Percentiles rank a stretch among this genome's conserved stretches.
Conservation (phyloP, 1,140 invertebrate genomes). For the Holcopasites calliopsidis region DNA sequence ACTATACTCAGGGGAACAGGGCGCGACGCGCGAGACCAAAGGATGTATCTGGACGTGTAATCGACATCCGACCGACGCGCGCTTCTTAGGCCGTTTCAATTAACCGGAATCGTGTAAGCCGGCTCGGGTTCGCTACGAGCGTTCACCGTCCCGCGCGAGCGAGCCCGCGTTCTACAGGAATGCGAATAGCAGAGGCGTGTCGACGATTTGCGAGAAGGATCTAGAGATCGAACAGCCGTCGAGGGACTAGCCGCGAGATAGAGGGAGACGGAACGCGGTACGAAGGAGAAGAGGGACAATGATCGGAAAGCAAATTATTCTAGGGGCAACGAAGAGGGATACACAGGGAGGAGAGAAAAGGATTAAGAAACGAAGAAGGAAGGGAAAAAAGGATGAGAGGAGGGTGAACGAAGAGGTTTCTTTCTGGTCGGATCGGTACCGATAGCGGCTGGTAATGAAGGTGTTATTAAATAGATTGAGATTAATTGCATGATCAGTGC, state of each 20-base stretch:
- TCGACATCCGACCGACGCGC: slow-evolving; percentile 30
- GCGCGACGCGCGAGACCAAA: neutral
- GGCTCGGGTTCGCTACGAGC: slow-evolving; percentile 48
- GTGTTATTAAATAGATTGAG: slow-evolving; percentile 78
- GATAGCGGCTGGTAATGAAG: slow-evolving; percentile 72
- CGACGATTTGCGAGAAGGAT: slow-evolving; percentile 65
- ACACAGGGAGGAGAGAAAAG: slow-evolving; percentile 29
- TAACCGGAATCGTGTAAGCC: slow-evolving; percentile 68
- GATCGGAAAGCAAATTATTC: too few relatives aligned
- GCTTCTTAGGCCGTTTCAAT: slow-evolving; percentile 67
- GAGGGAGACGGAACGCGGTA: neutral
- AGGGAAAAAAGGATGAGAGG: slow-evolving; percentile 4
- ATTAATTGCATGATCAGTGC: slow-evolving; percentile 77
- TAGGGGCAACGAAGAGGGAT: slow-evolving; percentile 24
- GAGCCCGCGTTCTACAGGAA: slow-evolving; percentile 65
- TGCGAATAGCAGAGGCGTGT: slow-evolving; percentile 70
- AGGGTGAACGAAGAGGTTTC: slow-evolving; percentile 41
- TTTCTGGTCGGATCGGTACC: slow-evolving; percentile 60
- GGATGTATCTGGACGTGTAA: slow-evolving; percentile 40
- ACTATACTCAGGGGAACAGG: neutral
- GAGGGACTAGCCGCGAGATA: neutral
- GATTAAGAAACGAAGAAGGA: slow-evolving; percentile 21
- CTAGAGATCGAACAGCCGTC: slow-evolving; percentile 30
- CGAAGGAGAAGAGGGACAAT: slow-evolving; percentile 36
- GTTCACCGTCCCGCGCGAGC: slow-evolving; percentile 36